phyloP scores from a whole-genome alignment of 2,888 invertebrate genomes.

The Eilema griseolum region DNA sequence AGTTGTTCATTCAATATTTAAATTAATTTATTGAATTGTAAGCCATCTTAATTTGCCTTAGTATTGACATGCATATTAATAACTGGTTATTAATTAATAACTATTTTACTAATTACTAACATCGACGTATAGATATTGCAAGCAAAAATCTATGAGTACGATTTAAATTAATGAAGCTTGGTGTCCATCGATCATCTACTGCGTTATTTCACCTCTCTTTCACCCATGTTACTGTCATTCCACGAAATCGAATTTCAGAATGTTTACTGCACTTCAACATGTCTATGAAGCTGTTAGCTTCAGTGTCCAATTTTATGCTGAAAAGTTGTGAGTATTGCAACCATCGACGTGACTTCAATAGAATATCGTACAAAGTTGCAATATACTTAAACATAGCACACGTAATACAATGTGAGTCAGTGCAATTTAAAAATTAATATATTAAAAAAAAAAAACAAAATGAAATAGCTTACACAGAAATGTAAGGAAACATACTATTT shows the following conservation, averaged over 20 bases:
- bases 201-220: conserved; percentile 50
- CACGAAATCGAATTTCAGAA: conserved; percentile 61
- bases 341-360: not conserved
- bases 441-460: not conserved
- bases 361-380: not conserved
- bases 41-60: not conserved
- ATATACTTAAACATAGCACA: too few relatives aligned
- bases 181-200: conserved; percentile 53
- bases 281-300: conserved; percentile 48
- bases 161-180: conserved; percentile 79
- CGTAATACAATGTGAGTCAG: not conserved
- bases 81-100: not conserved
- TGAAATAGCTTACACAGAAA: not conserved
- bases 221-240: conserved; percentile 72
- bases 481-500: not conserved
- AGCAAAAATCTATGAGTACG: conserved; percentile 77
- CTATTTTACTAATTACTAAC: conserved; percentile 53
- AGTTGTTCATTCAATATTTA: not conserved
- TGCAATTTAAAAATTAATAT: not conserved
- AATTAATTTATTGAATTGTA: not conserved
- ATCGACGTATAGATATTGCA: conserved; percentile 62
- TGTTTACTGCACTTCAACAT: conserved; percentile 49
- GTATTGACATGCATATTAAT: conserved; percentile 6
- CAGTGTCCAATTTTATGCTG: conserved; percentile 43
- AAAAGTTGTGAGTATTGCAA: conserved; percentile 32